Evolutionary conservation across 2,888 invertebrate genomes (phyloP).

Genomic region (Gymnoscelis rufifasciata): DNA sequence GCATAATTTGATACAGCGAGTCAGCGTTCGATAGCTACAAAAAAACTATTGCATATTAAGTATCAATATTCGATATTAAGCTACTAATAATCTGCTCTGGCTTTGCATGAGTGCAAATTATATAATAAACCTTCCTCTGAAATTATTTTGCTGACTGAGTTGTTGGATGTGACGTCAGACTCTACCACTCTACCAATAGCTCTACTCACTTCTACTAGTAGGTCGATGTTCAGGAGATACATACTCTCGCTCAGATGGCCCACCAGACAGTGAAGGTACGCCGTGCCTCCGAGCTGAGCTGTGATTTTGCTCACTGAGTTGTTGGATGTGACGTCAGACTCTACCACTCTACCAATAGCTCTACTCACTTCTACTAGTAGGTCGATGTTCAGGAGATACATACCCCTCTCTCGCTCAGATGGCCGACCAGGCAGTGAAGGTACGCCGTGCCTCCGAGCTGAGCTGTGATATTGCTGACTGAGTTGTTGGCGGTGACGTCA

Average conservation of each 20-base stretch:
- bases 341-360: no score
- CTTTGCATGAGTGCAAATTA: no score
- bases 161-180: background rate
- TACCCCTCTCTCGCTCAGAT: constrained; percentile 86
- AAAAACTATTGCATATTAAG: no score
- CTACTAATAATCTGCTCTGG: no score
- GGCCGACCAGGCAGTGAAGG: constrained; percentile 88
- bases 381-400: constrained; percentile 33
- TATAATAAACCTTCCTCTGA: no score
- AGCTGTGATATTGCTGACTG: constrained; percentile 88
- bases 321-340: background rate
- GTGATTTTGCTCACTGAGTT: background rate
- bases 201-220: no score
- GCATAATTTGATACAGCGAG: no score
- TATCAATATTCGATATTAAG: no score
- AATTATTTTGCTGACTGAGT: background rate
- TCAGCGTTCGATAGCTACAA: no score
- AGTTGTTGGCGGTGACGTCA: constrained; percentile 82
- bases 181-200: no score
- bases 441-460: constrained; percentile 90
- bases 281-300: constrained; percentile 82
- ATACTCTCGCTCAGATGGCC: constrained; percentile 86
- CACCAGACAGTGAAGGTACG: constrained; percentile 89
- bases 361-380: no score
- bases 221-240: constrained; percentile 27